Base-by-base conservation (phyloP, 2,113 vertebrate species). In the Ardeotis arabs region DNA sequence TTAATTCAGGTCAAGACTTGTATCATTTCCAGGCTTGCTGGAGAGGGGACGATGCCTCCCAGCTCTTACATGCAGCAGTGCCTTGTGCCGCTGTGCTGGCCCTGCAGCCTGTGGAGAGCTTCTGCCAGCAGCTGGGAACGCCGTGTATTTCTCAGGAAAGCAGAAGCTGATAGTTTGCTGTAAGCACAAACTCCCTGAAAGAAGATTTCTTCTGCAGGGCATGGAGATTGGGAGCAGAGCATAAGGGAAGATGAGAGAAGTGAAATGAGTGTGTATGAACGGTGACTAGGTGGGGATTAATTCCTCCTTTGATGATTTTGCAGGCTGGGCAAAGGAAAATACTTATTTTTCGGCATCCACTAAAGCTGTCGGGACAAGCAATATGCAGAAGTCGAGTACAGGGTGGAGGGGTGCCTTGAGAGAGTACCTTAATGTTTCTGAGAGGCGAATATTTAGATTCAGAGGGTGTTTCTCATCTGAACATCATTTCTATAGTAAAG, bases 291-390 rank as follows among this genome's bases (percentile, higher is more conserved):
- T 84, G 44, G 17, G 35, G 27, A 80, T 93, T 88, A 86, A 16
- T 77, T 94, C 45, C 56, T 93, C 39, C 64, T 81, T 89, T 78
- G 56, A 78, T 90, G 79, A 78, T 67, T 90, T 77, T 86, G n/a
- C 56, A 92, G 82, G 44, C 52, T 39, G 11, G 47, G 47, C 29
- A 68, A 74, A 89, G 24, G 58, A 87, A 86, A 91, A 89, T 50
- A 14, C 67, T 47, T 49, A 10, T 27, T 68, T 86, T 91, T 67
- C 62, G 70, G 31, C 63, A 85, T 37, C 50, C 31, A 5, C 75
- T 69, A 79, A 64, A 87, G 25, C 62, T 76, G 8, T 76, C 0
- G 0, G 66, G 45, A 60, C 45, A 74, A 72, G 62, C 19, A 64
- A 60, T 52, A 53, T n/a, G 6, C 23, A 45, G 15, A 87, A 53